Base-by-base conservation (phyloP, 2,113 vertebrate genomes). In the Mohoua ochrocephala region DNA sequence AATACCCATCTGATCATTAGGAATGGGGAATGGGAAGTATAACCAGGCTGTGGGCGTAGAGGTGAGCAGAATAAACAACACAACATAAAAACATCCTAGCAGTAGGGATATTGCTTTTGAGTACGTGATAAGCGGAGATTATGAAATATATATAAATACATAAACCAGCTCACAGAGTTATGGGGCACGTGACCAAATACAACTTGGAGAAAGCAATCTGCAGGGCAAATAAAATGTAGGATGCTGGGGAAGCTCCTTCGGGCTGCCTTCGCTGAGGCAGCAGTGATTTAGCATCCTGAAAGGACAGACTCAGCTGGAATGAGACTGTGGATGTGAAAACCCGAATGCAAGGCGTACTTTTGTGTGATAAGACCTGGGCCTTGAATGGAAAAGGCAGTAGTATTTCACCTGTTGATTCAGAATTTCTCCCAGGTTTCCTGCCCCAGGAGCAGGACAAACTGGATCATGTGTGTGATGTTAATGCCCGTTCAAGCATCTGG, bases 181-280 rank as follows among this genome's bases (percentile, higher is more conserved):
- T 1, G 1, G 35, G 7, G 11, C 49, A 27, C 0, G 0, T 27
- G 33, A 35, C 23, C 28, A 71, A 69, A 75, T 11, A 21, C 14
- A 35, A 3, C 8, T 5, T 67, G 47, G n/a, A 82, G 69, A 49
- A 84, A 81, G 47, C 28, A 61, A 41, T 10, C 27, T 47, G 8
- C 15, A n/a, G 45, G 41, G 23, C 27, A 79, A 52, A 90, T 18
- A 39, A 79, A 39, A 47, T 8, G 13, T 12, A 42, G 27, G 23
- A 21, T 39, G 31, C 7, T 57, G 20, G 22, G 18, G 65, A 69
- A 84, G n/a, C 7, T 57, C 23, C 24, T 86, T 10, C 0, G 2
- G 35, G 57, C 57, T 79, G 56, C n/a, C 47, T 57, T 52, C 23
- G 37, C 44, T 14, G 33, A 15, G 23, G 17, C 37, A 70, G 77